Evolutionary conservation across 2,113 vertebrate genomes (phyloP).

Genomic region (Ceuthmochares aereus): DNA sequence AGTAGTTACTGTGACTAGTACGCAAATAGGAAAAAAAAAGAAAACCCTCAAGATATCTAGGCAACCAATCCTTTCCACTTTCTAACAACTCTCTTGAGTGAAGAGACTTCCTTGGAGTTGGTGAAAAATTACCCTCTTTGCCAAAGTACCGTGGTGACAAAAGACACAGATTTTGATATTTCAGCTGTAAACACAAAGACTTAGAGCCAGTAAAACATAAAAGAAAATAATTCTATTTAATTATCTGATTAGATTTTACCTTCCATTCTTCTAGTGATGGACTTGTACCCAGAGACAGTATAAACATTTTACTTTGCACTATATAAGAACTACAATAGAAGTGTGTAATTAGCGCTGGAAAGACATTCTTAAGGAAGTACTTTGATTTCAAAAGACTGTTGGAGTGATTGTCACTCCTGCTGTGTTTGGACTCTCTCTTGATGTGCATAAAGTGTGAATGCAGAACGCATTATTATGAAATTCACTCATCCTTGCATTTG

Average conservation of each 20-base stretch:
- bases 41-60: neutral
- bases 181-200: neutral
- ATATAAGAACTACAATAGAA: constrained; percentile 27
- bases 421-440: constrained; percentile 54
- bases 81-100: neutral
- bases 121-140: constrained; percentile 28
- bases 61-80: neutral
- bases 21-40: neutral
- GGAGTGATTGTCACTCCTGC: constrained; percentile 63
- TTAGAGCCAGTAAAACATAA: neutral
- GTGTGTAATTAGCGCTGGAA: constrained; percentile 31
- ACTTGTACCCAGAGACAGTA: constrained; percentile 10
- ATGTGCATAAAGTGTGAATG: constrained; percentile 57
- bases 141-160: neutral
- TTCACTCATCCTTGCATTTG: constrained; percentile 34
- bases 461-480: constrained; percentile 51
- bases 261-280: neutral
- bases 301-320: constrained; percentile 55
- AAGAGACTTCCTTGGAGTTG: neutral
- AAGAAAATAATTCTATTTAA: neutral
- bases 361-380: constrained; percentile 52
- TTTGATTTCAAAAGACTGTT: constrained; percentile 56
- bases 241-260: constrained; percentile 17
- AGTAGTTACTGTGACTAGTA: neutral
- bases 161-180: neutral